phyloP scores from a whole-genome alignment of 2,113 vertebrate genomes.

The Lethenteron camtschaticum region DNA sequence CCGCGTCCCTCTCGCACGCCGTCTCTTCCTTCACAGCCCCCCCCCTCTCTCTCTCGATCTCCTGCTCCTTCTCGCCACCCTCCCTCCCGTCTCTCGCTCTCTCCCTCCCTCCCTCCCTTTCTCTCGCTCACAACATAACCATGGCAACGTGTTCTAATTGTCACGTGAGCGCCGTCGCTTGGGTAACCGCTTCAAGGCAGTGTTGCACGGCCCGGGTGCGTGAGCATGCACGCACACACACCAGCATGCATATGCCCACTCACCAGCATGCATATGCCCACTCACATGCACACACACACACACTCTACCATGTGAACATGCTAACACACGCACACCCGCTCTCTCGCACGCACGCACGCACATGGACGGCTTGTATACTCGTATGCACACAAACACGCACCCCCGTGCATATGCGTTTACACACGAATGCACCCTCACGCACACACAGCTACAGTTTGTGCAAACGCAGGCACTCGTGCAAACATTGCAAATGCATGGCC shows the following conservation, averaged over 20 bases:
- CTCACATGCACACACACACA: conserved; percentile 2
- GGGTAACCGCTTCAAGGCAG: too few relatives aligned
- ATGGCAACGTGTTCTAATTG: too few relatives aligned
- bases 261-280: not conserved
- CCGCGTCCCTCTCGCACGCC: not conserved
- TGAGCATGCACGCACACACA: not conserved
- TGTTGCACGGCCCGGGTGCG: not conserved
- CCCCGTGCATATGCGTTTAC: not conserved
- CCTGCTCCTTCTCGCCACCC: not conserved
- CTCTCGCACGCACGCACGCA: not conserved
- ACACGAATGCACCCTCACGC: not conserved
- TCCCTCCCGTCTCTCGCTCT: not conserved
- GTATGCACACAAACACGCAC: not conserved
- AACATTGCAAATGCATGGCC: too few relatives aligned
- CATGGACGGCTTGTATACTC: not conserved
- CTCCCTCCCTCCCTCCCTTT: not conserved
- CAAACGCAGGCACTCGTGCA: too few relatives aligned
- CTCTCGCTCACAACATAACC: not conserved
- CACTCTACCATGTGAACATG: not conserved
- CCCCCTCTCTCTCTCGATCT: not conserved
- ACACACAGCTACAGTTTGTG: not conserved
- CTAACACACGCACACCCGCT: not conserved
- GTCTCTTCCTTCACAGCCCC: not conserved
- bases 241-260: not conserved
- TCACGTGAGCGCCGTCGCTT: too few relatives aligned